Evolutionary conservation across 2,797 vertebrate genomes (phyloP), one percentile per base, ranked within the genome.

Genomic region (Phrynocephalus forsythii): DNA sequence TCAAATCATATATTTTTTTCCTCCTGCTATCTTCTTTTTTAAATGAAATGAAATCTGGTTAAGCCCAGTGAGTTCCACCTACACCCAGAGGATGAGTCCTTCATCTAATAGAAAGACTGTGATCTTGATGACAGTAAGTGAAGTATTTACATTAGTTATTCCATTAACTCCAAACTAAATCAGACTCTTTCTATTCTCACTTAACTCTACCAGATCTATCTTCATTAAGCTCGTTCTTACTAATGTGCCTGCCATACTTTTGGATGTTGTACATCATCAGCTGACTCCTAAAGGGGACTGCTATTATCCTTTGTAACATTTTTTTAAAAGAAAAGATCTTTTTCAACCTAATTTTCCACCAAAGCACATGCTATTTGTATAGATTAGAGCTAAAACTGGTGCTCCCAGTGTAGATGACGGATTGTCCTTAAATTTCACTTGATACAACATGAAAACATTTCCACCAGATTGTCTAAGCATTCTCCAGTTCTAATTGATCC

Each of bases 401-500:
- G 92, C 86, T 68, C 86, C 86, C 26, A 92, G 79, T 75, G 66
- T 69, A 89, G 60, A 91, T 87, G 87, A 80, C 88, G 91, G 90
- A 93, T 95, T 88, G 92, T 92, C 77, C 44, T 82, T 89, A 91
- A 92, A 88, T 94, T 96, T 95, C 88, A 92, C 89, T 94, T 91
- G 88, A 92, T 86, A 86, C 91, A 93, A 88, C 89, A 81, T 92
- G 92, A 88, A 92, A 95, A 95, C 81, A 86, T 93, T 87, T 92
- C 87, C 73, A 94, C 87, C 93, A 95, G 95, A 96, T 94, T 95
- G 90, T 87, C 91, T 93, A 89, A 94, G 77, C 48, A 0, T 88
- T 92, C 90, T 92, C 86, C 88, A 90, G 90, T 85, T 91, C 92
- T 95, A 96, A 95, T 92, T 95, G 94, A 95, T 95, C 92, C 93